Evolutionary conservation across 2,113 vertebrate species (phyloP), one percentile per base, ranked within the genome.

Genomic region (Eupsittula cactorum): DNA sequence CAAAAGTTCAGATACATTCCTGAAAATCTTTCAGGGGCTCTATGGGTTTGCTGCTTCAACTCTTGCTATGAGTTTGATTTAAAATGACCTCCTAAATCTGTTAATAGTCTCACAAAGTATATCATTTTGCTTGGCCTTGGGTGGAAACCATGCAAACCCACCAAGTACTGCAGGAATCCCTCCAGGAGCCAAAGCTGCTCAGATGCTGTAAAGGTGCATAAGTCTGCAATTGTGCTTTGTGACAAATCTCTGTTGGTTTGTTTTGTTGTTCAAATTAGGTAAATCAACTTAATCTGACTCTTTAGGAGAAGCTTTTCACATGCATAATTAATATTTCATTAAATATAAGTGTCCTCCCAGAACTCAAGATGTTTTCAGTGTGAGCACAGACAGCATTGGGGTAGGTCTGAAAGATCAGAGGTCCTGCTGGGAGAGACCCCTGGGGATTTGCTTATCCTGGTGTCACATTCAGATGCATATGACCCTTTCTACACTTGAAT

Each of bases 1-100:
- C 3, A 46, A 29, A 74, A 93, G 82, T 94, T 92, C 85, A 86
- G 68, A 70, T 95, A 79, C 90, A 81, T 97, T 97, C 95, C 92
- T 90, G 90, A 64, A 92, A 94, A 73, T 93, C 88, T 92, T 96
- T 95, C 74, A 71, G 47, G 52, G 76, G 80, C 88, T 86, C 60
- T 50, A 60, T 88, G 92, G 95, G 71, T 95, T 86, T 95, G 71
- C 75, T 4, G 24, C 86, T 85, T 96, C 73, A 68, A 27, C 82
- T 88, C 62, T 75, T 90, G 59, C 88, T 90, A 53, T 3, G 21
- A 62, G 16, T 93, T 96, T 96, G 79, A 92, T 96, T 95, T 97
- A 47, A 90, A 88, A 84, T 88, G 39, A 86, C 88, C 93, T 93
- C 64, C 79, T 92, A 86, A 95, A 93, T 93, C 93, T 93, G 68